A percentile compares a stretch with the other conserved stretches of the same genome.
Evolutionary conservation across 2,888 invertebrate genomes (phyloP).

Genomic region (Dryocosmus kuriphilus): DNA sequence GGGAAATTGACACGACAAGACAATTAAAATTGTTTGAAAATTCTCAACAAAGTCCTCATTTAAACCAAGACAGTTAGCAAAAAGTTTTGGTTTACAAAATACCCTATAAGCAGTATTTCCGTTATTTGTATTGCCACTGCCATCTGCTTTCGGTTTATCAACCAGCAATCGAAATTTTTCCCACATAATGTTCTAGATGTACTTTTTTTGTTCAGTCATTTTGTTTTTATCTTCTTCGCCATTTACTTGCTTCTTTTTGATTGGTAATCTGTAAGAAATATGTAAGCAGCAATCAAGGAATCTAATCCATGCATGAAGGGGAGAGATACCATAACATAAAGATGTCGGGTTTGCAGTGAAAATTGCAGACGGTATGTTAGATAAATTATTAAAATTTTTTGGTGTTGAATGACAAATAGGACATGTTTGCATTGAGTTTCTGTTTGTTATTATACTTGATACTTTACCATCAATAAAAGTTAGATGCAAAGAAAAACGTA

Average conservation of each 20-base stretch:
- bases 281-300: conserved; percentile 16
- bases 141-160: background rate
- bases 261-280: background rate
- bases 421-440: background rate
- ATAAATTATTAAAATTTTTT: background rate
- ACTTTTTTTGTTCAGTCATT: too few relatives aligned
- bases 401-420: conserved; percentile 1
- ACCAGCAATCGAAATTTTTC: background rate
- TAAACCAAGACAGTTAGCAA: conserved; percentile 5
- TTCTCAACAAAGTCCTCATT: background rate
- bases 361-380: conserved; percentile 3
- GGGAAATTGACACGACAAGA: conserved; percentile 1
- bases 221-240: background rate
- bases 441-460: too few relatives aligned
- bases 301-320: conserved; percentile 20
- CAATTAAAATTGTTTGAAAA: conserved; percentile 1
- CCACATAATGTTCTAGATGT: too few relatives aligned
- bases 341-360: background rate
- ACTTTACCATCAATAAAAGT: too few relatives aligned
- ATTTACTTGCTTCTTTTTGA: conserved; percentile 7
- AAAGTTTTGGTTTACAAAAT: conserved; percentile 17
- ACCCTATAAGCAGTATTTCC: conserved; percentile 8
- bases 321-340: conserved; percentile 1
- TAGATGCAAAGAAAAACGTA: too few relatives aligned
- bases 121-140: background rate